Percentiles rank a stretch among this genome's conserved stretches.
These are phyloP conservation scores for Melanargia galathea DNA, from an alignment of 2,888 invertebrate species.

Conservation along the genomic window DNA sequence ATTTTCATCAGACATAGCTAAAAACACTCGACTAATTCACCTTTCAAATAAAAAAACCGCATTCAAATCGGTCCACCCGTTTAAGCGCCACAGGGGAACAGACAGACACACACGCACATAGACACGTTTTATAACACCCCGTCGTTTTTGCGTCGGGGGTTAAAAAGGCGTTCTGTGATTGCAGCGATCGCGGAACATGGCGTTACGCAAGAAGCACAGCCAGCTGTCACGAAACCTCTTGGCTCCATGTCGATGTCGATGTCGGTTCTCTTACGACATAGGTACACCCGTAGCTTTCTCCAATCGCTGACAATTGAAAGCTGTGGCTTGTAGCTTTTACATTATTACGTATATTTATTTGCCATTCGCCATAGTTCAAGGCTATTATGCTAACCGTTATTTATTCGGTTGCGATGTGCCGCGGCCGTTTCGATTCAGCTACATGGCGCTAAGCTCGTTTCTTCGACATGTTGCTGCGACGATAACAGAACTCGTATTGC, in stretches of 20 bases:
- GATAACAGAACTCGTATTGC: constrained; percentile 16
- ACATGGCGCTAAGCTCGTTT: constrained; percentile 13
- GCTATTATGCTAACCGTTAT: constrained; percentile 24
- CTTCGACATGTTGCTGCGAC: neutral
- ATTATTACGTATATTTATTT: constrained; percentile 33
- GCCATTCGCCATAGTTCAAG: constrained; percentile 29
- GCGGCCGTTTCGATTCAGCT: constrained; percentile 9
- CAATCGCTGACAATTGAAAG: constrained; percentile 52
- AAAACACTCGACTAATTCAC: too few relatives aligned
- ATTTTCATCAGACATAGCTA: too few relatives aligned
- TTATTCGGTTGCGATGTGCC: constrained; percentile 22
- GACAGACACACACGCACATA: too few relatives aligned
- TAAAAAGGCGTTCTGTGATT: constrained; percentile 50
- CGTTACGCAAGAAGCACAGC: constrained; percentile 66
- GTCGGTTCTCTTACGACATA: constrained; percentile 63
- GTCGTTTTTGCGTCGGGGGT: too few relatives aligned
- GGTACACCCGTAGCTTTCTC: constrained; percentile 75
- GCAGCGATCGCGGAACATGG: constrained; percentile 49
- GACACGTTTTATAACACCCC: too few relatives aligned
- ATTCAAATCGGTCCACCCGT: too few relatives aligned
- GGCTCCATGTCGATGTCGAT: constrained; percentile 59
- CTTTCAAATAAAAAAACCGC: too few relatives aligned
- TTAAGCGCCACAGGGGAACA: too few relatives aligned
- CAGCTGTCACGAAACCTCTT: constrained; percentile 71
- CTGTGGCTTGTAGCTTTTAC: constrained; percentile 48